phyloP scores from a whole-genome alignment of 2,113 vertebrate genomes.

The Bujurquina vittata region DNA sequence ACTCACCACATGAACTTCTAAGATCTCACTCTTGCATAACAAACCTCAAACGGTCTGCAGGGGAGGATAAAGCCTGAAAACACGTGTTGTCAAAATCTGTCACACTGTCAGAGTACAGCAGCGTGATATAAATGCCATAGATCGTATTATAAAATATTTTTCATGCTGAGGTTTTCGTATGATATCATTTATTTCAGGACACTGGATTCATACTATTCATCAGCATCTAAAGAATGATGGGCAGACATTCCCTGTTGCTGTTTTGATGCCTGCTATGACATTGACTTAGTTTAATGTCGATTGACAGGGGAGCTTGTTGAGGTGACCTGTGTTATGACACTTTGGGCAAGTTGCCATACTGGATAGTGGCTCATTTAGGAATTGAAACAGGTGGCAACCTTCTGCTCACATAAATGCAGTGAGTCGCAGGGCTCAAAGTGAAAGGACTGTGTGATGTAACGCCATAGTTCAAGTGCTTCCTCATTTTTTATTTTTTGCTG shows the following conservation, averaged over 20 bases:
- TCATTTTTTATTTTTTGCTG: conserved; percentile 19
- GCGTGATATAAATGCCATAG: not conserved
- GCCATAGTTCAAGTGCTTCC: conserved; percentile 1
- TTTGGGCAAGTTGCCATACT: conserved; percentile 48
- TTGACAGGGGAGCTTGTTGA: conserved; percentile 41
- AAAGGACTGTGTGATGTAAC: conserved; percentile 52
- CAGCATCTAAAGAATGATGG: conserved; percentile 9
- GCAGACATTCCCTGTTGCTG: conserved; percentile 22
- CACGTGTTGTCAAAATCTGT: conserved; percentile 28
- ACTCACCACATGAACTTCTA: conserved; percentile 2
- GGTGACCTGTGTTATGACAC: conserved; percentile 52
- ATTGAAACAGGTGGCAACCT: conserved; percentile 58
- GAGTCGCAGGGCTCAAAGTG: conserved; percentile 54
- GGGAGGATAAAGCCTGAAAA: conserved; percentile 7
- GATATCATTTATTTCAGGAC: not conserved
- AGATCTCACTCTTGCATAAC: conserved; percentile 42
- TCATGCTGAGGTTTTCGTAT: not conserved
- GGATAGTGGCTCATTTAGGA: conserved; percentile 62
- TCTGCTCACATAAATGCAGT: conserved; percentile 26
- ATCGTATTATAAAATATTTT: not conserved
- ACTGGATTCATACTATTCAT: conserved; percentile 2
- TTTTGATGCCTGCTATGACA: conserved; percentile 25
- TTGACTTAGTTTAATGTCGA: conserved; percentile 43
- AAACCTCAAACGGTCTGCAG: conserved; percentile 18
- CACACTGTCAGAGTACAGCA: not conserved